Evolutionary conservation across 2,113 vertebrate species (phyloP).

Genomic region (Notarius quadriscutis): DNA sequence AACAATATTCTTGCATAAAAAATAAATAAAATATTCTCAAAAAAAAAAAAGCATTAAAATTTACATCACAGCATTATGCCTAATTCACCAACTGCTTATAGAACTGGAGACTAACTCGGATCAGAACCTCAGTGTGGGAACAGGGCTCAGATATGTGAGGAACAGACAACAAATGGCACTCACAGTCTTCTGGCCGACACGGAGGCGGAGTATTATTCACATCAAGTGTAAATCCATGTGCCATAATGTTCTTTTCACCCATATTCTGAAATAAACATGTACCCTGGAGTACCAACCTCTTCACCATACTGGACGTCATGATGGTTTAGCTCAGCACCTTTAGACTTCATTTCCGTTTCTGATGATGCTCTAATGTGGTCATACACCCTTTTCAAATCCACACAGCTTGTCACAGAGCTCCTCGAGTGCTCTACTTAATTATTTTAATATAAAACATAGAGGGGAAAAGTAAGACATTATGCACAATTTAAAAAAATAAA

Average conservation of each 20-base stretch:
- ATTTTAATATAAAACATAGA: not conserved
- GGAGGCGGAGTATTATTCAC: not conserved
- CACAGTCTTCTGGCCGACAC: slow-evolving; percentile 6
- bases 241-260: not conserved
- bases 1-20: slow-evolving; percentile 1
- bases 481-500: not conserved
- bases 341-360: not conserved
- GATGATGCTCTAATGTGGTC: too few relatives aligned
- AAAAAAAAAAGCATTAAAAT: not conserved
- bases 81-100: slow-evolving; percentile 11
- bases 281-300: not conserved
- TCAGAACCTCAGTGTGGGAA: slow-evolving; percentile 1
- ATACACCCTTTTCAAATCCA: not conserved
- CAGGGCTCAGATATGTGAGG: not conserved
- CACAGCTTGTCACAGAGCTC: not conserved
- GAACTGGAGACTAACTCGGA: not conserved
- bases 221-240: not conserved
- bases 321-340: not conserved
- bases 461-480: not conserved
- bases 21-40: slow-evolving; percentile 8
- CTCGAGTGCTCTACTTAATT: not conserved
- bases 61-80: slow-evolving; percentile 32
- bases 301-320: not conserved
- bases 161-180: slow-evolving; percentile 18
- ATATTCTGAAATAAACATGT: not conserved